Conservation (phyloP, 92 coral and sea anemone genomes). For the Palythoa heliodiscus region DNA sequence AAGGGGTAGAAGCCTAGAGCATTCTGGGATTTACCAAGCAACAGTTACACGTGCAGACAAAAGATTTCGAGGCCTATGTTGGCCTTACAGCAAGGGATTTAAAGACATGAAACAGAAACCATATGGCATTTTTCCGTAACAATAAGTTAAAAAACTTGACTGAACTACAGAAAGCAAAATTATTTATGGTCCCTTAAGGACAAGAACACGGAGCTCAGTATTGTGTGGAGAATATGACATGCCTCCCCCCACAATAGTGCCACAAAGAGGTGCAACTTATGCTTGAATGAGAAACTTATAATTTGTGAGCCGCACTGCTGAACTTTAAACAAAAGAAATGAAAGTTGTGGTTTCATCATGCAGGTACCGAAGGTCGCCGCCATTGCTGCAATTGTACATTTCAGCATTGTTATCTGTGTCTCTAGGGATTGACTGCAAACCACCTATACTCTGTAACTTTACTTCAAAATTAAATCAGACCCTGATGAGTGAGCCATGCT, state of each 20-base stretch:
- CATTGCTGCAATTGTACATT: conserved; percentile 18
- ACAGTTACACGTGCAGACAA: conserved; percentile 12
- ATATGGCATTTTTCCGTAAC: conserved; percentile 9
- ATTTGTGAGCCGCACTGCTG: conserved; percentile 15
- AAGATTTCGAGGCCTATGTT: background rate
- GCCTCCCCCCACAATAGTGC: conserved; percentile 20
- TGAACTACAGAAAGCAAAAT: conserved; percentile 22
- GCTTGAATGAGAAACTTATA: conserved; percentile 13
- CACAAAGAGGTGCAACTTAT: conserved; percentile 18
- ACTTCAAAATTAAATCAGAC: no score
- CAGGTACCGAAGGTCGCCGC: conserved; percentile 36
- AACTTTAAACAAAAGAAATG: conserved; percentile 15
- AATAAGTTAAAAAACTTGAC: conserved; percentile 20
- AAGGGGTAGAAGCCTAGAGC: background rate
- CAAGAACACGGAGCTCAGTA: conserved; percentile 9
- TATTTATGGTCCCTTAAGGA: conserved; percentile 23
- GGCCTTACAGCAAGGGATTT: conserved; percentile 1
- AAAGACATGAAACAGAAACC: background rate
- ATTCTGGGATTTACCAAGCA: conserved; percentile 31
- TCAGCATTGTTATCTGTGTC: no score
- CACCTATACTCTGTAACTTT: background rate
- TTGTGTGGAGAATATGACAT: conserved; percentile 10
- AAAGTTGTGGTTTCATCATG: conserved; percentile 21
- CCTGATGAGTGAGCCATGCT: conserved; percentile 18
- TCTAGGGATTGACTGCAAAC: no score